Evolutionary conservation across 2,797 vertebrate species (phyloP), one percentile per base, ranked within the genome.

Genomic region (Fundulus diaphanus): DNA sequence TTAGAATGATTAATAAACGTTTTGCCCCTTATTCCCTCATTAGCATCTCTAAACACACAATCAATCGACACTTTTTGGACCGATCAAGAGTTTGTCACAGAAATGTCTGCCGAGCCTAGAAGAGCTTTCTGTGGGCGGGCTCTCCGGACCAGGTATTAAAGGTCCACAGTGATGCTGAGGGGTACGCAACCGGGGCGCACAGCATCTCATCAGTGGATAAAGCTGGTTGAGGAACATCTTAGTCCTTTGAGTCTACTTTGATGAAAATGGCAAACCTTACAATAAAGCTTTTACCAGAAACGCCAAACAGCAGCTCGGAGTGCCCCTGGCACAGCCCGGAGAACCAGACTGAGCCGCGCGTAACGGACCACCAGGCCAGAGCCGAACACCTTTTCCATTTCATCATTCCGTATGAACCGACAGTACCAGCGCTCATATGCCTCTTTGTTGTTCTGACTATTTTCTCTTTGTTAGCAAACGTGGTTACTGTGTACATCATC

Each of bases 401-500:
- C 1, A 52, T 93, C 0, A 33, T 93, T 35, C 90, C 90, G 1
- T 33, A 72, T 1, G 79, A 68, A 3, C 42, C 73, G 1, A 54
- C 69, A 0, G 83, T 85, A 0, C 49, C 82, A 0, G 51, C 20
- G 3, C 61, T 94, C 9, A 48, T 88, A 0, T 73, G 74, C 35
- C 1, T 85, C 3, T 86, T 89, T 46, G 54, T 82, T 42, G 0
- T 56, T 7, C 69, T 93, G 48, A 90, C 78, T 5, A 18, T 89
- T 16, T 44, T 87, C n/a, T 91, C 92, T 0, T 22, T 88, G 9
- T 7, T 84, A 5, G 31, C 89, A 0, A 94, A 94, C 46, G 46
- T 73, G 0, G 27, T 82, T 1, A 85, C 77, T 0, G 61, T 93
- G 29, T 72, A 85, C n/a, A 77, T 73, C 0, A 68, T 93, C 0